Percentiles rank a stretch among this genome's conserved stretches.
Conservation (phyloP, 2,113 vertebrate genomes). For the Pyxicephalus adspersus region DNA sequence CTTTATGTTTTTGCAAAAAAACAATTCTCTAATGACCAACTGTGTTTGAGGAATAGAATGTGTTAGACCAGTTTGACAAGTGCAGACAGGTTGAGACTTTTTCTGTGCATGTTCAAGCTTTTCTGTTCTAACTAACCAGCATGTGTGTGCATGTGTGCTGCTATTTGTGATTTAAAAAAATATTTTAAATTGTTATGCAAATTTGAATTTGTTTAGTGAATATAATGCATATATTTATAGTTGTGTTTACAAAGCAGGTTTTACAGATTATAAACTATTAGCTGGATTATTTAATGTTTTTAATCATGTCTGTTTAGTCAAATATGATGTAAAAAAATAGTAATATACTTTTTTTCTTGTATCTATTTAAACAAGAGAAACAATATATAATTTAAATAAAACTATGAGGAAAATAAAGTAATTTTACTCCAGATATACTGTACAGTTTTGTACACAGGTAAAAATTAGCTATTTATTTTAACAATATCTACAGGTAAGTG, state of each 20-base stretch:
- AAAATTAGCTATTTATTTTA: no score
- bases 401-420: no score
- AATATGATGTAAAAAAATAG: no score
- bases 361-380: no score
- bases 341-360: no score
- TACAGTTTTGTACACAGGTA: no score
- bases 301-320: no score
- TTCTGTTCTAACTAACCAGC: conserved; percentile 4
- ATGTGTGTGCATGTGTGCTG: conserved; percentile 13
- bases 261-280: not conserved
- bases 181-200: conserved; percentile 19
- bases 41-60: not conserved
- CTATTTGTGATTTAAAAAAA: not conserved
- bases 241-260: not conserved
- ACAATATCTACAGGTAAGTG: no score
- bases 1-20: not conserved
- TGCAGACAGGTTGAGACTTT: conserved; percentile 11
- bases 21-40: not conserved
- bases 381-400: no score
- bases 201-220: conserved; percentile 3
- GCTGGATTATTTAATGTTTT: not conserved
- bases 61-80: not conserved
- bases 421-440: no score
- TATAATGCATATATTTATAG: no score
- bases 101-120: conserved; percentile 61